These are phyloP conservation scores for Scyliorhinus canicula DNA, from an alignment of 2,797 vertebrate genomes.

Conservation along the genomic window DNA sequence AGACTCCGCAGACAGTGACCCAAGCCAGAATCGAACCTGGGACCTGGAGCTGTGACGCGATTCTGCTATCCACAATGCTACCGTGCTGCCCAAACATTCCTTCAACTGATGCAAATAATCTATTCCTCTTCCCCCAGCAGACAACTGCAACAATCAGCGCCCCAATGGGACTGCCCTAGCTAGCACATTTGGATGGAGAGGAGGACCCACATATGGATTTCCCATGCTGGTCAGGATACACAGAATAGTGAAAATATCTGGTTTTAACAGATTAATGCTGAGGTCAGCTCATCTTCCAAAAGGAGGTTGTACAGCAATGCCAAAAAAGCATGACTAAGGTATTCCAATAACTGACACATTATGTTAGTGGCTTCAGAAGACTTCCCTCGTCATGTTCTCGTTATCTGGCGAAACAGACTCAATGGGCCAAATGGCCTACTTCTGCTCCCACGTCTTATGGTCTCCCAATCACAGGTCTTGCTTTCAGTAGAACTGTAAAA, in stretches of 20 bases:
- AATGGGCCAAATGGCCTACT: no score
- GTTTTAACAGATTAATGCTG: not conserved
- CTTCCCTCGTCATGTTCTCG: no score
- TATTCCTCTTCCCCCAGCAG: no score
- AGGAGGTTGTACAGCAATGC: not conserved
- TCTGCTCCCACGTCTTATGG: no score
- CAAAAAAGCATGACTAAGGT: not conserved
- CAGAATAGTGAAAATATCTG: not conserved
- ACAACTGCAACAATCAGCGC: not conserved
- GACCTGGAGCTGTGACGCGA: no score
- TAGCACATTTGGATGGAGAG: not conserved
- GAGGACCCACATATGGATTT: not conserved
- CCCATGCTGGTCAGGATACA: not conserved
- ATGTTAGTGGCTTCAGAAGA: not conserved
- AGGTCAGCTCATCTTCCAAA: not conserved
- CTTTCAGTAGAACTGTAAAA: not conserved
- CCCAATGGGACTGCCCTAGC: not conserved
- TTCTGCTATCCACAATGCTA: no score
- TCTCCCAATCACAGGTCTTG: not conserved
- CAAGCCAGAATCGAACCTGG: no score
- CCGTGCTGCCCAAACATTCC: no score
- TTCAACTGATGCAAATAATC: not conserved
- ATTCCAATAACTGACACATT: not conserved
- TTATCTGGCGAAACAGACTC: no score
- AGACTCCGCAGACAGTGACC: no score